These are phyloP conservation scores for Orcinus orca DNA, from an alignment of 2,113 vertebrate genomes.

Conservation along the genomic window DNA sequence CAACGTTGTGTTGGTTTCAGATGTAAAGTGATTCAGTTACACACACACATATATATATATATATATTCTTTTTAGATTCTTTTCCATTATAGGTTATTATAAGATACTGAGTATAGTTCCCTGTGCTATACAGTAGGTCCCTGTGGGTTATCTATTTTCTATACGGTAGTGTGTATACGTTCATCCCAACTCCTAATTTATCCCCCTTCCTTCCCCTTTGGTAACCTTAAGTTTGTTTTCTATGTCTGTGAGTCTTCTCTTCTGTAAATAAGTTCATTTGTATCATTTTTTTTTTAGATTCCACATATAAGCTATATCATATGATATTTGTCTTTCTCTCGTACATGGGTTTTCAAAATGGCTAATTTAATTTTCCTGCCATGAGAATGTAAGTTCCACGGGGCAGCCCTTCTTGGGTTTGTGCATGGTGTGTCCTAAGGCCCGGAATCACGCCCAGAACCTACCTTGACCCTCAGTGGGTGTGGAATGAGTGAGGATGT, in stretches of 20 bases:
- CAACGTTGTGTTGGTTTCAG: background rate
- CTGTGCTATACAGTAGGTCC: background rate
- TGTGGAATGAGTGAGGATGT: accelerated
- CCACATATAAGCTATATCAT: background rate
- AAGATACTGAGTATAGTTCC: background rate
- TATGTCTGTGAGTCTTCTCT: background rate
- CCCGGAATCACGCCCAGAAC: background rate
- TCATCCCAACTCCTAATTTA: background rate
- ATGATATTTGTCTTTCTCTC: background rate
- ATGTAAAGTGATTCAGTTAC: background rate
- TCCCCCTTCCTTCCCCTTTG: background rate
- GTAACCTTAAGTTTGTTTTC: background rate
- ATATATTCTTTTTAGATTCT: background rate
- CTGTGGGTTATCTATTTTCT: background rate
- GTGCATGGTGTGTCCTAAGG: background rate
- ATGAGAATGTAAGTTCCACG: accelerated
- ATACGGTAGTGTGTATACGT: background rate
- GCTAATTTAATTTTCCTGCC: background rate
- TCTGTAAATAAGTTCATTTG: background rate
- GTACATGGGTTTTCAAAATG: background rate
- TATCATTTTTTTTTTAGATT: background rate
- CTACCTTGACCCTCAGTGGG: background rate
- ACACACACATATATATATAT: accelerated
- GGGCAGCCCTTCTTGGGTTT: background rate
- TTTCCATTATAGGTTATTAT: no score